Evolutionary conservation across 2,888 invertebrate genomes (phyloP).

Genomic region (Athalia circularis): DNA sequence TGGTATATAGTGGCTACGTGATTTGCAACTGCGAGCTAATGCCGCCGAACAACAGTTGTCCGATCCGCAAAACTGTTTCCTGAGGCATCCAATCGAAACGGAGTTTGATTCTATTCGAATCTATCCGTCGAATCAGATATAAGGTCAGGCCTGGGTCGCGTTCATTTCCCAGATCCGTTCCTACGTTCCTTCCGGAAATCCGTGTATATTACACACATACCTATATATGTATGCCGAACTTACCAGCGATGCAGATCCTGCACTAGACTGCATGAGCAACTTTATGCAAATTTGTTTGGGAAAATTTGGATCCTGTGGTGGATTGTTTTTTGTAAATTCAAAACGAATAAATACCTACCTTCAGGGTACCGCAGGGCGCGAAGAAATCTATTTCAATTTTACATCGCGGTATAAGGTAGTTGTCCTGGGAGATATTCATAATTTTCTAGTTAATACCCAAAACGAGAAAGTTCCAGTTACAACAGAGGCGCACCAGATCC

Average conservation of each 20-base stretch:
- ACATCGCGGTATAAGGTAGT: too few species aligned
- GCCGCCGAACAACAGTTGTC: slow-evolving; percentile 11
- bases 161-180: slow-evolving; percentile 30
- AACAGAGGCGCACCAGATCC: background rate
- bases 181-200: slow-evolving; percentile 12
- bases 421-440: slow-evolving; percentile 23
- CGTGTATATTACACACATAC: slow-evolving; percentile 31
- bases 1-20: background rate
- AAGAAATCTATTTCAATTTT: slow-evolving; percentile 16
- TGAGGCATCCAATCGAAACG: slow-evolving; percentile 23
- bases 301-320: too few species aligned
- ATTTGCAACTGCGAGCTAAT: slow-evolving; percentile 38
- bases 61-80: slow-evolving; percentile 29
- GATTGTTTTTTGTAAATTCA: background rate
- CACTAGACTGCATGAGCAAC: too few species aligned
- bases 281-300: too few species aligned
- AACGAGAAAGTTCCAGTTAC: slow-evolving; percentile 5
- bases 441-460: background rate
- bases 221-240: slow-evolving; percentile 6
- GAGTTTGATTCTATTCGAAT: slow-evolving; percentile 39
- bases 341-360: background rate
- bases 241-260: too few species aligned
- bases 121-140: slow-evolving; percentile 38
- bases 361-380: background rate
- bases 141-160: slow-evolving; percentile 17